Evolutionary conservation across 2,888 invertebrate species (phyloP), one percentile per base, ranked within the genome.

Genomic region (Ptychoptera albimana): DNA sequence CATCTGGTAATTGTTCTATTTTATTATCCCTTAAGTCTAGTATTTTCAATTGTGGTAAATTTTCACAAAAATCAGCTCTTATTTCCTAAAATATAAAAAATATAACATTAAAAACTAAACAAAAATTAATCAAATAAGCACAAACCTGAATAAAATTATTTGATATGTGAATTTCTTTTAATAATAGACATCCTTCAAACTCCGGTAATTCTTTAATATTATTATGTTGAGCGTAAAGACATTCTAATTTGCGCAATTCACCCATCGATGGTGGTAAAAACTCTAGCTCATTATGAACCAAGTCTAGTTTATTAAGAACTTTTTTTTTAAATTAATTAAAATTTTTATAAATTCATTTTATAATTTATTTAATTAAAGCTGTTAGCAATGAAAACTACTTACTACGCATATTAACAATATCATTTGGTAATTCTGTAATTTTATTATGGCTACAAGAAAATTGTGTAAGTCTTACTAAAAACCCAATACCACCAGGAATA

Each of bases 21-120:
- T 84, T 77, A 63, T 93, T 93, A 58, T 88, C 84, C 45, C 84
- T 71, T 45, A 93, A 66, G 60, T 85, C 85, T 46, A 92, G 67
- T 40, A 79, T 75, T 62, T 74, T 80, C 46, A 88, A 64, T 55
- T 80, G 77, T 44, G 76, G 73, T 69, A 85, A 70, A 50, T 76
- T 75, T 54, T 81, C 79, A 57, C 84, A 77, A 55, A 79, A 77
- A 36, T 78, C 78, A 46, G 70, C 69, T 8, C 80, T 74, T 43
- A 91, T 70, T 61, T 75, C 76, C 82, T 84, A 54, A 32, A 32
- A 32, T 32, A n/a, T 32, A 32, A 3, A 32, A 32, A 11, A 11
- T 32, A 30, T 11, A n/a, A 32, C 4, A 32, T 11, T 7, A 15
- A 29, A 13, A 30, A 29, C n/a, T 14, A 8, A 8, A 13, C 15